Evolutionary conservation across 2,888 invertebrate genomes (phyloP).

Genomic region (Drosophila bunnanda): DNA sequence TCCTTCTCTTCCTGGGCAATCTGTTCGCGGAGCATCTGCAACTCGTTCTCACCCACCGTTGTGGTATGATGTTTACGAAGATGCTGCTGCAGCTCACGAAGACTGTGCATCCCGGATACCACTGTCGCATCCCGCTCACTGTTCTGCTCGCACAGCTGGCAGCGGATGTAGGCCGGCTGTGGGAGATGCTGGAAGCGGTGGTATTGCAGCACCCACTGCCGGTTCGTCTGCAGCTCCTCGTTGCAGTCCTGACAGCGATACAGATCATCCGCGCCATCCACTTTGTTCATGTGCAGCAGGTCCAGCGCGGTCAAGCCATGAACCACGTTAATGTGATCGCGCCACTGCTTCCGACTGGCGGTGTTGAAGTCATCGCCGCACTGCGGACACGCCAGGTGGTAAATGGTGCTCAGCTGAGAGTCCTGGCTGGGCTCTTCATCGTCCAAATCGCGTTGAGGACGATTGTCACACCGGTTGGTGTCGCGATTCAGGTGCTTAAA

Average conservation of each 20-base stretch:
- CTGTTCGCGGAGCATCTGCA: constrained; percentile 33
- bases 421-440: constrained; percentile 16
- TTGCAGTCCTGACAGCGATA: constrained; percentile 75
- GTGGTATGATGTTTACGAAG: constrained; percentile 71
- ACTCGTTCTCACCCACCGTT: constrained; percentile 42
- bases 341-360: constrained; percentile 69
- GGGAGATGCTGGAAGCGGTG: constrained; percentile 80
- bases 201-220: constrained; percentile 71
- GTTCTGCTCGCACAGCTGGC: constrained; percentile 68
- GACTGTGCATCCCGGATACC: constrained; percentile 53
- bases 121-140: constrained; percentile 34
- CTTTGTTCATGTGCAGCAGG: constrained; percentile 67
- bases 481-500: constrained; percentile 80
- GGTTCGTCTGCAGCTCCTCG: constrained; percentile 74
- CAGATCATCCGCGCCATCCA: constrained; percentile 61
- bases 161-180: constrained; percentile 76
- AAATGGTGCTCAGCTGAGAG: constrained; percentile 20
- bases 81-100: constrained; percentile 76
- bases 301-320: constrained; percentile 72
- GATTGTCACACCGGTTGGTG: constrained; percentile 78
- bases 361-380: constrained; percentile 76
- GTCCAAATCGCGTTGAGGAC: constrained; percentile 21
- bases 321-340: constrained; percentile 76
- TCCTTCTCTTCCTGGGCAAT: constrained; percentile 34
- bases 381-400: constrained; percentile 74